Evolutionary conservation across 2,888 invertebrate species (phyloP), one percentile per base, ranked within the genome.

Genomic region (Augochlorella aurata): DNA sequence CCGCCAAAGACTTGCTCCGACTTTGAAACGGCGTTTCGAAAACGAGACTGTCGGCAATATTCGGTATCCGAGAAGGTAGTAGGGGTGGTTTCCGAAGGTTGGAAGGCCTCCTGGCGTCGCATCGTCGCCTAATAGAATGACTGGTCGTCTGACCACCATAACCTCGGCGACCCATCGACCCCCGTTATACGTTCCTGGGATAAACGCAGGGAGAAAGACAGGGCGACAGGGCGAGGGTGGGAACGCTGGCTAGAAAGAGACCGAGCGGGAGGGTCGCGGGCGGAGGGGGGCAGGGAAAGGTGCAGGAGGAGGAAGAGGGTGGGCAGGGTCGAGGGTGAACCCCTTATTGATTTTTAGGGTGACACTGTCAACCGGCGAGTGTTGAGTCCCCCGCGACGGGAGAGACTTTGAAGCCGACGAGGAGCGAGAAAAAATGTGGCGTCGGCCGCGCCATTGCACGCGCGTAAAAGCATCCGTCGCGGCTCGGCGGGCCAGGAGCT

Each of bases 291-390:
- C 63, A 69, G 75, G 90, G 84, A 74, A 79, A 92, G 92, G 93
- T 71, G 77, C 75, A 93, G 92, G 93, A 79, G 74, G 79, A 75
- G 77, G 73, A 81, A 76, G 77, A 79, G 84, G 92, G 93, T 93
- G 93, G 93, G 89, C 89, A 90, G 91, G 90, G 90, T 93, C 93
- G 94, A 94, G 94, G 94, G 94, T 93, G 94, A 94, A 94, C 94
- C 88, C 88, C 94, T 95, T 95, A 95, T 95, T 95, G 95, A 95
- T 95, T 95, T 95, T 95, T 95, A 95, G 95, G 95, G 95, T 95
- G 95, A 95, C 95, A 95, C 94, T 95, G 95, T 95, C 95, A 95
- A 95, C 94, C 93, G 94, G 93, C 94, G 94, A 94, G 94, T 94
- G 94, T 92, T 88, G 94, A 94, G 94, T 94, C 94, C 93, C 88